Percentiles rank a stretch among this genome's conserved stretches.
These are phyloP conservation scores for Chaetura pelagica DNA, from an alignment of 2,113 vertebrate species.

Conservation along the genomic window DNA sequence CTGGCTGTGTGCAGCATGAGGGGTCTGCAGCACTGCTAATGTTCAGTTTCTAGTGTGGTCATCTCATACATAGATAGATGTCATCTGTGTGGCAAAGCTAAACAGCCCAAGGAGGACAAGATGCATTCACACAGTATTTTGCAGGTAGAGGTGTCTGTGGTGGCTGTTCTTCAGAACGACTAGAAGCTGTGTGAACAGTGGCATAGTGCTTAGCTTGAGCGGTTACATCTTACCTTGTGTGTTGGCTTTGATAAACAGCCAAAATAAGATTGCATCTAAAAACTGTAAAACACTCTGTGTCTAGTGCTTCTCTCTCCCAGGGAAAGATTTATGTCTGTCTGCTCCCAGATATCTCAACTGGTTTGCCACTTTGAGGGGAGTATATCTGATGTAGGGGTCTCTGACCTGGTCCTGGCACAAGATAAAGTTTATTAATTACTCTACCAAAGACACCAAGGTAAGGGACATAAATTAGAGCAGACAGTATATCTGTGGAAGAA, in stretches of 20 bases:
- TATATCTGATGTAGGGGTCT: background rate
- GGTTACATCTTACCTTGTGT: background rate
- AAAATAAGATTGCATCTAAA: background rate
- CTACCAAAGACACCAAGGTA: background rate
- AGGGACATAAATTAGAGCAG: background rate
- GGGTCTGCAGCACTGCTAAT: background rate
- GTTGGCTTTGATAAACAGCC: background rate
- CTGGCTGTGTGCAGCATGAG: background rate
- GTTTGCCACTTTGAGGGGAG: background rate
- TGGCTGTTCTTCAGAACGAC: background rate
- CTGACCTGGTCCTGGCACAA: background rate
- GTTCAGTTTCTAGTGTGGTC: background rate
- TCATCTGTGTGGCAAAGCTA: background rate
- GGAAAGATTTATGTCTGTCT: background rate
- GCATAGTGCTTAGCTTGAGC: background rate
- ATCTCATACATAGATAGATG: background rate
- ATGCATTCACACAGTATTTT: background rate
- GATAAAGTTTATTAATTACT: background rate
- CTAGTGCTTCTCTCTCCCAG: background rate
- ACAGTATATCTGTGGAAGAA: background rate
- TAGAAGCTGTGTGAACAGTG: background rate
- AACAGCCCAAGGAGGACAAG: fast-evolving
- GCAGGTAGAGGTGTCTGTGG: background rate
- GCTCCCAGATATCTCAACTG: background rate
- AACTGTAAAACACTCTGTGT: background rate